These are phyloP conservation scores for Batillaria attramentaria DNA, from an alignment of 1,140 invertebrate genomes.

Conservation along the genomic window DNA sequence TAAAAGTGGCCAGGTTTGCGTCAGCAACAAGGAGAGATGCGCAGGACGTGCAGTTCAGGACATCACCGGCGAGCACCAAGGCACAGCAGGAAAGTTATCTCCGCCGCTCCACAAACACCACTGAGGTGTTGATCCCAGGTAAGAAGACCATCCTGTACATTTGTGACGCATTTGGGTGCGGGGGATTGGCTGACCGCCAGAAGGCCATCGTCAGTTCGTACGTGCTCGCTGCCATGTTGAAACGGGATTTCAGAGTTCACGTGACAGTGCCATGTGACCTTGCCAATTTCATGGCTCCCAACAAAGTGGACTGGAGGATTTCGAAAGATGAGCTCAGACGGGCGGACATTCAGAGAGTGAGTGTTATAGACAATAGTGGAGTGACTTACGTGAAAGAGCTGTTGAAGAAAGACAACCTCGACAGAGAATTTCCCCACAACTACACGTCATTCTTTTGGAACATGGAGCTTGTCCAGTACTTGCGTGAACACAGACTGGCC, in stretches of 20 bases:
- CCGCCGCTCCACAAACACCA: too few species aligned
- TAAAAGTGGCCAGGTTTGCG: too few species aligned
- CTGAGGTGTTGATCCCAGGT: too few species aligned
- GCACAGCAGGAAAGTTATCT: too few species aligned
- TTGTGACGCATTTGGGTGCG: too few species aligned
- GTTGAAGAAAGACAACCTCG: slow-evolving; percentile 8
- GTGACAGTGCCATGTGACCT: slow-evolving; percentile 37
- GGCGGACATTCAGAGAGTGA: neutral
- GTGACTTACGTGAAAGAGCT: slow-evolving; percentile 6
- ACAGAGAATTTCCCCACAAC: slow-evolving; percentile 9
- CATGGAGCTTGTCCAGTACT: slow-evolving; percentile 29
- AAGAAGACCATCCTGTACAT: too few species aligned
- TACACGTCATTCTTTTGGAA: slow-evolving; percentile 25
- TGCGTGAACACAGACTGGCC: slow-evolving; percentile 18
- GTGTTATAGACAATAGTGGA: neutral
- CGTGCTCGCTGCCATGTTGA: slow-evolving; percentile 33
- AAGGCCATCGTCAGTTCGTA: slow-evolving; percentile 37
- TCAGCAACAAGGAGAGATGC: too few species aligned
- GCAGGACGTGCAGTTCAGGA: too few species aligned
- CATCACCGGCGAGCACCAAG: too few species aligned
- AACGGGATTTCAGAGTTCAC: slow-evolving; percentile 32
- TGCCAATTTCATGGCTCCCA: slow-evolving; percentile 11
- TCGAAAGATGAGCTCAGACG: neutral
- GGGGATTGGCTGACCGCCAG: slow-evolving; percentile 38
- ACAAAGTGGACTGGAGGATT: slow-evolving; percentile 30